These are phyloP conservation scores for Papilio gigon DNA, from an alignment of 2,888 invertebrate species.

Conservation along the genomic window DNA sequence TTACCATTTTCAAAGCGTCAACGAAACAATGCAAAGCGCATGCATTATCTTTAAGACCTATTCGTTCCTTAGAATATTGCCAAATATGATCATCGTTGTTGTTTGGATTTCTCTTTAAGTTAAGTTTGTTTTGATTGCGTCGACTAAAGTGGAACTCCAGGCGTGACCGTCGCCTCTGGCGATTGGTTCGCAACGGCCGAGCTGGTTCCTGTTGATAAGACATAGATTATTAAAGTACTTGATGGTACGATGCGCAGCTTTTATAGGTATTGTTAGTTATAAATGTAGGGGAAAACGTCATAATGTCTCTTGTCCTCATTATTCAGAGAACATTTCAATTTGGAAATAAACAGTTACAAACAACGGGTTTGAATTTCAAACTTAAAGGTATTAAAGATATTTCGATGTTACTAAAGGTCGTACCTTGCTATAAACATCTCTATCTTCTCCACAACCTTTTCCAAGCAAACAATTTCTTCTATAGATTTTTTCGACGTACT, in stretches of 20 bases:
- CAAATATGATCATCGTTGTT: conserved; percentile 51
- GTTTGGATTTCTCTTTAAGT: conserved; percentile 55
- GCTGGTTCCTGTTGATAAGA: conserved; percentile 50
- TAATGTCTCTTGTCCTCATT: too few species aligned
- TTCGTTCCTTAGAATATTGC: conserved; percentile 57
- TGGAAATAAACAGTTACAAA: too few species aligned
- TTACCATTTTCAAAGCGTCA: conserved; percentile 86
- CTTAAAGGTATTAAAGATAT: background rate
- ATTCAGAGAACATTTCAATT: too few species aligned
- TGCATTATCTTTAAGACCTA: conserved; percentile 56
- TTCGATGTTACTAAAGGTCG: background rate
- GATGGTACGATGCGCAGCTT: too few species aligned
- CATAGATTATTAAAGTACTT: background rate
- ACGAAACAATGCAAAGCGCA: conserved; percentile 88
- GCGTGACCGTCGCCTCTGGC: conserved; percentile 65
- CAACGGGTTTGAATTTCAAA: too few species aligned
- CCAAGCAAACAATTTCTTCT: background rate
- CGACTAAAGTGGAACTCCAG: conserved; percentile 69
- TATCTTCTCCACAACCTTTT: background rate
- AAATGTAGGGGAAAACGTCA: too few species aligned
- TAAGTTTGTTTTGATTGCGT: conserved; percentile 75
- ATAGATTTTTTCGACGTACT: background rate
- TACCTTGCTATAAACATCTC: conserved; percentile 33
- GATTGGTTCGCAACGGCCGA: conserved; percentile 55
- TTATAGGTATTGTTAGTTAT: too few species aligned